Percentiles rank a stretch among this genome's conserved stretches.
Evolutionary conservation across 2,113 vertebrate genomes (phyloP).

Genomic region (Zootoca vivipara): DNA sequence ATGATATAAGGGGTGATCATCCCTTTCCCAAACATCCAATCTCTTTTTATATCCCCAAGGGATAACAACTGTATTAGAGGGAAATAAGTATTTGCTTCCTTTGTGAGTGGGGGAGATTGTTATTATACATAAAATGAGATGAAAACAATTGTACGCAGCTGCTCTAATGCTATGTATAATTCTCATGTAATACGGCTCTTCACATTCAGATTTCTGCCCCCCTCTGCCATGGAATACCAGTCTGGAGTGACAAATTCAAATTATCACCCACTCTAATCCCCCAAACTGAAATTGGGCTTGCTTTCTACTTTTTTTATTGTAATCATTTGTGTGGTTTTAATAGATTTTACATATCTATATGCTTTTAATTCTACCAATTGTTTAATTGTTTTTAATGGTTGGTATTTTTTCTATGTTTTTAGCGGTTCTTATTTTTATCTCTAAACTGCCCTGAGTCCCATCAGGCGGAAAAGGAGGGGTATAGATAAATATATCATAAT

Average conservation of each 20-base stretch:
- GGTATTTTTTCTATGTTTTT: no score
- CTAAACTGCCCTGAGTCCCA: no score
- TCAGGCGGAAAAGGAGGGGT: no score
- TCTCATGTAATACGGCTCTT: background rate
- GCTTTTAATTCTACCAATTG: no score
- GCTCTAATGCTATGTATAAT: background rate
- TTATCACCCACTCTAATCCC: background rate
- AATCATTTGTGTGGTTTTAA: no score
- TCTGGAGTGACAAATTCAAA: background rate
- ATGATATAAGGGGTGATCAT: conserved; percentile 38
- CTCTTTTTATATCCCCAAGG: conserved; percentile 35
- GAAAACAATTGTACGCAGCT: conserved; percentile 13
- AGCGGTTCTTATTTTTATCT: no score
- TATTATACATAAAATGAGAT: background rate
- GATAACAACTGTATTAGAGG: background rate
- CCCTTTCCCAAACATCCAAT: background rate
- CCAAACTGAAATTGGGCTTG: background rate
- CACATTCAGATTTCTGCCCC: background rate
- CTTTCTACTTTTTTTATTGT: background rate
- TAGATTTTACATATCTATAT: no score
- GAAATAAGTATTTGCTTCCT: conserved; percentile 36
- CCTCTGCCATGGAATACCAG: background rate
- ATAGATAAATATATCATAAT: no score
- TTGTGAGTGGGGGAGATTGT: background rate
- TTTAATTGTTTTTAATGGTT: no score